Base-by-base conservation (phyloP, 2,888 invertebrate species). In the Orthosia incerta region DNA sequence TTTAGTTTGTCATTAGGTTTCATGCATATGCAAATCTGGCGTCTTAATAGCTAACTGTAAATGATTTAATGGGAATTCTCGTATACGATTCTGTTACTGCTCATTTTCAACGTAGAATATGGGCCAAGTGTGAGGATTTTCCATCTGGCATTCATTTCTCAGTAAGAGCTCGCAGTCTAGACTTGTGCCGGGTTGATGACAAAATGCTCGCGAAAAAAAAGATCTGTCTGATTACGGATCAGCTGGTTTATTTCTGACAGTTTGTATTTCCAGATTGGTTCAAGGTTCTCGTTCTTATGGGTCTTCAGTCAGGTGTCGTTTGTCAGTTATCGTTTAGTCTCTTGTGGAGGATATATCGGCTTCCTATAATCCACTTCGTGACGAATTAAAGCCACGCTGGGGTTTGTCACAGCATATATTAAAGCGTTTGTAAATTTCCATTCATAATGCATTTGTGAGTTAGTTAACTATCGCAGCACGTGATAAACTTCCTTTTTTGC, bases 341-440 rank as follows among this genome's bases (percentile, higher is more conserved):
- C 57, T 48, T 26, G 61, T 60, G 67, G 48, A 53, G 39, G 23
- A 53, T 78, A 65, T 66, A 78, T 50, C 61, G 77, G 65, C 77
- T 72, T 66, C 65, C n/a, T 65, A 15, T 68, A 73, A 61, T 72
- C 72, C 45, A 72, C 56, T 66, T 80, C 69, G 80, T 80, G 66
- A 60, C 69, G 15, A 51, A 76, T 81, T 67, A 73, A 77, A 81
- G 59, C 73, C 73, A 71, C 65, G 51, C 13, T 65, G 46, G 11
- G 12, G 26, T 48, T 71, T 53, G 51, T 23, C 39, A 26, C 59
- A 1, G 60, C 23, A 53, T 57, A 53, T n/a, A 79, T 74, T 46
- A 64, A 56, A 65, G 51, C 48, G 18, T 48, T 51, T 51, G 59
- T 69, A 50, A 51, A 64, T 5, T 62, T 57, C 39, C 56, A 80